phyloP scores from a whole-genome alignment of 2,113 vertebrate genomes.

The Malurus elegans region DNA sequence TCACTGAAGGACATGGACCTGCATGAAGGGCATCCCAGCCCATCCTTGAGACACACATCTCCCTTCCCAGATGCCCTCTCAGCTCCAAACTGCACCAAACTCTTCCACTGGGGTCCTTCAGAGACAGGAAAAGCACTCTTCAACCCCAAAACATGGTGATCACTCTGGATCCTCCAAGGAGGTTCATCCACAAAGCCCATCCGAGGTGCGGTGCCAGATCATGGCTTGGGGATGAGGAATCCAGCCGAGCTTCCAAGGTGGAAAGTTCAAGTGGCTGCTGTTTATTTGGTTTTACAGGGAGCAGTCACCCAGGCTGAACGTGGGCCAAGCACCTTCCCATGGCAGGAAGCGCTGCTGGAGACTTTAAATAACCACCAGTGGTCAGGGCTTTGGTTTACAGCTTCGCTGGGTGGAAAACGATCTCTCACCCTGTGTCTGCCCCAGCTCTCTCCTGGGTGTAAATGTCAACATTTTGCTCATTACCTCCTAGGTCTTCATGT shows the following conservation, averaged over 20 bases:
- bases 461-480: background rate
- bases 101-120: background rate
- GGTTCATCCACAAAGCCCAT: background rate
- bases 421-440: background rate
- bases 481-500: background rate
- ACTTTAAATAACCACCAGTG: conserved; percentile 57
- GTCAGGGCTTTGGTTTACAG: conserved; percentile 22
- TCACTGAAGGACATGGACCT: background rate
- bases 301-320: conserved; percentile 6
- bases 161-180: background rate
- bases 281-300: conserved; percentile 56
- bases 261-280: conserved; percentile 55
- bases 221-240: background rate
- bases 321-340: conserved; percentile 46
- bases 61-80: background rate
- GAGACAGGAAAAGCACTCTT: background rate
- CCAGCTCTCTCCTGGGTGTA: background rate
- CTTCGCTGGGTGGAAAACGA: background rate
- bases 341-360: background rate
- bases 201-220: rapidly evolving
- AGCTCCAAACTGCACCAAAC: background rate
- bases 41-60: background rate
- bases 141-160: background rate
- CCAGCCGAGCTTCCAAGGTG: background rate
- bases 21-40: background rate